A percentile compares a stretch with the other conserved stretches of the same genome.
Evolutionary conservation across 2,888 invertebrate species (phyloP).

Genomic region (Microplitis manilae): DNA sequence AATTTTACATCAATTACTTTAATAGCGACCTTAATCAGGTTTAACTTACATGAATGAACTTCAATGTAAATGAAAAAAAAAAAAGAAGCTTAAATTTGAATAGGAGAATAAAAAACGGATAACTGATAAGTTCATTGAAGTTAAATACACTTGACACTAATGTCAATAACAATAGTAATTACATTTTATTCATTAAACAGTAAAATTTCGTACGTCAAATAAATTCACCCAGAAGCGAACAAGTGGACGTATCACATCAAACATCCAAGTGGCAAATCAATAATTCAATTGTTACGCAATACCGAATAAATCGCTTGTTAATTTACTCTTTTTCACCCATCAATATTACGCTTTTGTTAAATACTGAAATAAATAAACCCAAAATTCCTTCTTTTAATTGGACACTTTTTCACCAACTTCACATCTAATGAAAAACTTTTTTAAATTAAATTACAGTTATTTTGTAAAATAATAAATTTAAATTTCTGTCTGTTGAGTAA

Average conservation of each 20-base stretch:
- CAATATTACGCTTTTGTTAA: not conserved
- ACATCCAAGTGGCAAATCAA: not conserved
- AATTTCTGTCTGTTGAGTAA: no score
- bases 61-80: no score
- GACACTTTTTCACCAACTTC: not conserved
- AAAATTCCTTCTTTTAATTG: not conserved
- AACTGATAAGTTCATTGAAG: not conserved
- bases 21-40: no score
- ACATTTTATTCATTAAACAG: constrained; percentile 1
- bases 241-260: constrained; percentile 8
- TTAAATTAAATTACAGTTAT: no score
- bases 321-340: not conserved
- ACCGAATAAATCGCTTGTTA: not conserved
- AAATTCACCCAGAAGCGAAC: constrained; percentile 9
- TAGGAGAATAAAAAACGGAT: not conserved
- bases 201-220: constrained; percentile 3
- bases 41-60: no score
- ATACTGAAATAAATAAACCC: not conserved
- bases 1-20: no score
- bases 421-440: not conserved
- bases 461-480: no score
- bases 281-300: not conserved
- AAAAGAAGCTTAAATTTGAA: not conserved
- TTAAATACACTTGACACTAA: constrained; percentile 13
- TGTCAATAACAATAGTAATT: constrained; percentile 19